These are phyloP conservation scores for Cygnus olor DNA, from an alignment of 2,797 vertebrate species.

Conservation along the genomic window DNA sequence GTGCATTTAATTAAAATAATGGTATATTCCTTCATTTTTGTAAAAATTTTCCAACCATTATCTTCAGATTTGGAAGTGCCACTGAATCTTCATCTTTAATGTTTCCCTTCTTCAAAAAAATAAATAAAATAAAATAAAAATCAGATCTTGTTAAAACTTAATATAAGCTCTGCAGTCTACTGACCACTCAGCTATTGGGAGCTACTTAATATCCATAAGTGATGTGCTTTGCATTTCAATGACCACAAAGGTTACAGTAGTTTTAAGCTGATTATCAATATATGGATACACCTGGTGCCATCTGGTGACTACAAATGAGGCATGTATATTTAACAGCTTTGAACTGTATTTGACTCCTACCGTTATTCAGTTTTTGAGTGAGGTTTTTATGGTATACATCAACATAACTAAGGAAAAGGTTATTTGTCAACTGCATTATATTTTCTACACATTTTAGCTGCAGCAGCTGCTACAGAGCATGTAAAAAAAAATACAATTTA, in stretches of 20 bases:
- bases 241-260: not conserved
- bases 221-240: not conserved
- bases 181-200: not conserved
- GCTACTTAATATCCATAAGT: accelerated
- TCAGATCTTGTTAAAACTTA: not conserved
- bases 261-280: not conserved
- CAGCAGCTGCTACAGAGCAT: not conserved
- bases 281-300: conserved; percentile 10
- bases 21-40: not conserved
- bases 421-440: not conserved
- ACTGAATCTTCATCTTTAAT: not conserved
- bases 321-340: not conserved
- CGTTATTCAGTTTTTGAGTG: not conserved
- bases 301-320: not conserved
- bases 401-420: not conserved
- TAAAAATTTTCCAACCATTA: not conserved
- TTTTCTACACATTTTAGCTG: not conserved
- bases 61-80: not conserved
- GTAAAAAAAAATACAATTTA: conserved; percentile 19
- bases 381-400: not conserved
- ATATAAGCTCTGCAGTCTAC: not conserved
- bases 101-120: not conserved
- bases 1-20: not conserved
- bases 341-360: not conserved
- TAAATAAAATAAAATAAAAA: too few species aligned